Conservation (phyloP, 2,797 vertebrate genomes). For the Megalops cyprinoides region DNA sequence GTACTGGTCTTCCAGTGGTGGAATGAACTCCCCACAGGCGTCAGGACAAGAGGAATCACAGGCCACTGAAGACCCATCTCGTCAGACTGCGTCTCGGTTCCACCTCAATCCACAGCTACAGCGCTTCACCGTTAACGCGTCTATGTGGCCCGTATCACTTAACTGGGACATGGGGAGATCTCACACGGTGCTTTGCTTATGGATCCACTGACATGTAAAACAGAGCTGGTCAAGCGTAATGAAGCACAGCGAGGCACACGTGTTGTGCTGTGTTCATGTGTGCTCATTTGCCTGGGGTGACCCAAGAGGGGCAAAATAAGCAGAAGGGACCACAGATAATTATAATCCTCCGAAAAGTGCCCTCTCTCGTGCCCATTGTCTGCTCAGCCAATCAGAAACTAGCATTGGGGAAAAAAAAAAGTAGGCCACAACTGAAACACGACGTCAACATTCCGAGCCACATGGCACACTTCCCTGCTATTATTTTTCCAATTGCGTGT, state of each 20-base stretch:
- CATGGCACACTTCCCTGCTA: neutral
- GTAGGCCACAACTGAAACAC: neutral
- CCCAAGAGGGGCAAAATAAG: neutral
- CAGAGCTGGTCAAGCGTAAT: neutral
- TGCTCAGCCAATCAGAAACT: neutral
- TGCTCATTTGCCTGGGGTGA: neutral
- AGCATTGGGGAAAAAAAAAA: neutral
- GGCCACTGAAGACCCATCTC: too few relatives aligned
- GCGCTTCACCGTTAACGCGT: neutral
- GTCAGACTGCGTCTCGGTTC: too few relatives aligned
- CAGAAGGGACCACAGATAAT: neutral
- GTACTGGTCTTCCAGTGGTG: too few relatives aligned
- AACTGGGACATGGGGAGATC: neutral
- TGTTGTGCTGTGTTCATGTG: neutral
- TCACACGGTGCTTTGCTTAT: neutral
- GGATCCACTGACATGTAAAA: neutral
- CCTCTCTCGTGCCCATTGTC: neutral
- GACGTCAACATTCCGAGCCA: neutral
- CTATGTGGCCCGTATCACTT: neutral
- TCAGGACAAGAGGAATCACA: too few relatives aligned
- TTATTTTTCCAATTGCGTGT: neutral
- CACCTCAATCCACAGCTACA: too few relatives aligned
- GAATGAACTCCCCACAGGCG: too few relatives aligned
- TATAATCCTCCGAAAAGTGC: neutral
- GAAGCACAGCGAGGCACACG: neutral